Evolutionary conservation across 2,113 vertebrate species (phyloP).

Genomic region (Tympanuchus pallidicinctus): DNA sequence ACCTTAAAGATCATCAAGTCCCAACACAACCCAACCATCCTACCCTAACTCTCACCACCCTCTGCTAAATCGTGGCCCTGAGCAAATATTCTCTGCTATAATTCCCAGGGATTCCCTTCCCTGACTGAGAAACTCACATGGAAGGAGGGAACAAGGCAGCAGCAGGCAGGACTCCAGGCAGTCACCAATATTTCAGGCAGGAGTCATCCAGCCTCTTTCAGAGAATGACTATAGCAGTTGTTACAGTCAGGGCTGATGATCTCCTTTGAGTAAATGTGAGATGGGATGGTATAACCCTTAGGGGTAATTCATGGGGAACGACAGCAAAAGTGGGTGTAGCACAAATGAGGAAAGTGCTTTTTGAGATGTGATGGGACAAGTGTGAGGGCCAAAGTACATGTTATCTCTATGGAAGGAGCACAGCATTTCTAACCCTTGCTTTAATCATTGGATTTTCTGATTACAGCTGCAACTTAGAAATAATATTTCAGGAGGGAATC

Average conservation of each 20-base stretch:
- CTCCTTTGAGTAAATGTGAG: conserved; percentile 1
- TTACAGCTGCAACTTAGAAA: not conserved
- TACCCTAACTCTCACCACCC: too few species aligned
- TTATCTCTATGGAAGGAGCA: not conserved
- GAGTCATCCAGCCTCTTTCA: not conserved
- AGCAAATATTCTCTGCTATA: not conserved
- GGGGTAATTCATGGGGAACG: not conserved
- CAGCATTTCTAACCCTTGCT: not conserved
- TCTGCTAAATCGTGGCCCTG: too few species aligned
- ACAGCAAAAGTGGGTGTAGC: not conserved
- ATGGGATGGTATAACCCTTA: not conserved
- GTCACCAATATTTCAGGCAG: conserved; percentile 21
- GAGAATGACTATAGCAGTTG: not conserved
- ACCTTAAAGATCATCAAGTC: too few species aligned
- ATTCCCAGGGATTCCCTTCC: not conserved
- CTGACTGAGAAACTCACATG: not conserved
- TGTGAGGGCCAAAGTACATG: not conserved
- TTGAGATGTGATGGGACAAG: not conserved
- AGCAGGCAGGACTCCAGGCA: not conserved
- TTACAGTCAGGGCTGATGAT: conserved; percentile 20
- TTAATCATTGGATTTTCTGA: not conserved
- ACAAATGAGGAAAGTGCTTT: not conserved
- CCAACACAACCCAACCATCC: too few species aligned
- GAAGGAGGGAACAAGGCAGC: not conserved
- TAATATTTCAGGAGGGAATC: not conserved